Base-by-base conservation (phyloP, 2,888 invertebrate species). In the Drosophila glabriapex region DNA sequence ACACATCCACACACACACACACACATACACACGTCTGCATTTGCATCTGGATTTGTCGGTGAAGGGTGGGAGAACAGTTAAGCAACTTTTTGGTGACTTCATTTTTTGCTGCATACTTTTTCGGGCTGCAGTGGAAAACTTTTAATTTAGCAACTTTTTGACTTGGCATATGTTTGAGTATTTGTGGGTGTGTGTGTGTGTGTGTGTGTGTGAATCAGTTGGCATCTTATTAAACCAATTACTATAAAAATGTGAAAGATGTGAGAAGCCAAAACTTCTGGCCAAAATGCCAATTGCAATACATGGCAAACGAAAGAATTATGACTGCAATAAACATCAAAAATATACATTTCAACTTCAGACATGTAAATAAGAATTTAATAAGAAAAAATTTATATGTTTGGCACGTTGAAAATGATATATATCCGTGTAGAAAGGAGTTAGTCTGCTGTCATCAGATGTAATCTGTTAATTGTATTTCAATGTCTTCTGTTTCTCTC, bases 61-160 rank as follows among this genome's bases (percentile, higher is more conserved):
- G 4, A 59, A 39, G 16, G 28, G n/a, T 39, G 31, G 12, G 9
- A 22, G 46, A 64, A 52, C 55, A 73, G 73, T 78, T 76, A 50
- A 78, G 60, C 77, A 81, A 81, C 46, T 81, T 72, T 46, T 68
- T 59, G 25, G 67, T 55, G 82, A 72, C 64, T 72, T 78, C 62
- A 65, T 76, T 76, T 76, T 60, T 59, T 14, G n/a, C 33, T 37
- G 61, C 63, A 69, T 69, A 62, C 67, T 78, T 80, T 65, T 64
- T 16, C 12, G 25, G 46, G 60, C 63, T 46, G 53, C 66, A 66
- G 68, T 68, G 39, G 50, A 55, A 83, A 84, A 84, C 85, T 89
- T 89, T 84, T 84, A 84, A 84, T 84, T 89, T 89, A 64, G 60
- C 73, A 89, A 84, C 80, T 87, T 84, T 67, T 41, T 60, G 55